Percentiles rank a stretch among this genome's conserved stretches.
Conservation (phyloP, 2,113 vertebrate species). For the Benitochromis conjunctus region DNA sequence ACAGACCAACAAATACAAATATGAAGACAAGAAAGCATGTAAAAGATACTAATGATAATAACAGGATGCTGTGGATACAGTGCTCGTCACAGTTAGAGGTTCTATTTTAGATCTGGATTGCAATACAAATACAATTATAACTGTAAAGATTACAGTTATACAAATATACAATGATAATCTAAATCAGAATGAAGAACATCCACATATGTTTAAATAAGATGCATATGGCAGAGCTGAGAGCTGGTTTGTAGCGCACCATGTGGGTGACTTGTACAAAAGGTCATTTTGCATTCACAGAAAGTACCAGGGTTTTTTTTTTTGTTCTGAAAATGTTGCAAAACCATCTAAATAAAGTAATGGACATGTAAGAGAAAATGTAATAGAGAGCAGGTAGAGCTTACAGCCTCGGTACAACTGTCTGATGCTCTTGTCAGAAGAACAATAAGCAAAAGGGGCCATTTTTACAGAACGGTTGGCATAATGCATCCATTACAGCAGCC, state of each 20-base stretch:
- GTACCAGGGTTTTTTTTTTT: not conserved
- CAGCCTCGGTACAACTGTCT: not conserved
- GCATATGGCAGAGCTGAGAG: not conserved
- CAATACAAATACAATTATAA: not conserved
- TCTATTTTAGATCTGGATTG: accelerated
- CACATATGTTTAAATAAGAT: not conserved
- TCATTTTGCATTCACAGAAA: not conserved
- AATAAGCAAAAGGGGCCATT: not conserved
- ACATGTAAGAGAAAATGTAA: not conserved
- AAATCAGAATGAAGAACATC: not conserved
- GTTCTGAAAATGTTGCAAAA: not conserved
- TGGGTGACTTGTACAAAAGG: not conserved
- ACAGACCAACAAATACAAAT: not conserved
- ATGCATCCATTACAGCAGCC: not conserved
- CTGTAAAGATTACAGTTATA: not conserved
- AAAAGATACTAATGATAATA: not conserved
- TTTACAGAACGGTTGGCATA: not conserved
- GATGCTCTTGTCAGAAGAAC: not conserved
- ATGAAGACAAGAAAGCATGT: not conserved
- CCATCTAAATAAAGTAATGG: not conserved
- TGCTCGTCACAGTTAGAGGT: not conserved
- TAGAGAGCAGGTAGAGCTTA: not conserved
- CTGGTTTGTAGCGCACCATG: not conserved
- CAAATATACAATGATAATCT: not conserved
- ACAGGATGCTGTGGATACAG: not conserved